Percentiles rank a stretch among this genome's conserved stretches.
phyloP scores from a whole-genome alignment of 2,113 vertebrate species.

The Actenoides lindsayi region DNA sequence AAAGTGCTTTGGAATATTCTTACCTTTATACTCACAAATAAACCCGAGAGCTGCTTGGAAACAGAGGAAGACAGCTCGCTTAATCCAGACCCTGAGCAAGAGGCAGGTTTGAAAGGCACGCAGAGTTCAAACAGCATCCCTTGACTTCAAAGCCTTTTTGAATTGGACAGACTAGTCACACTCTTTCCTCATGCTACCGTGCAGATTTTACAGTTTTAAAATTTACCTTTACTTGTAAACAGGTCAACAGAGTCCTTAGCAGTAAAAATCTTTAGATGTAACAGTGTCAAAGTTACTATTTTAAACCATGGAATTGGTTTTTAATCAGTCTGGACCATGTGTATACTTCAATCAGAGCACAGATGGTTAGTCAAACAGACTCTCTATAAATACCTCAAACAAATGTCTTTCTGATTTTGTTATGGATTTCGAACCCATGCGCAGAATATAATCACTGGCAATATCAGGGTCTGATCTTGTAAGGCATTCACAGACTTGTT shows the following conservation, averaged over 20 bases:
- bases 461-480: not conserved
- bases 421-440: slow-evolving; percentile 31
- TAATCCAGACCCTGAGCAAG: not conserved
- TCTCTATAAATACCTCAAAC: slow-evolving; percentile 66
- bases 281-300: not conserved
- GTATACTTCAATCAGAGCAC: slow-evolving; percentile 49
- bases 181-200: not conserved
- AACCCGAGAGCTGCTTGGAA: not conserved
- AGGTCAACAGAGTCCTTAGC: not conserved
- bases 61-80: not conserved
- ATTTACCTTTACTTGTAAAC: slow-evolving; percentile 1
- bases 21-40: not conserved
- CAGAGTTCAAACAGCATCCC: not conserved
- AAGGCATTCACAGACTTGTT: not conserved
- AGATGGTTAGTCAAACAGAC: slow-evolving; percentile 68
- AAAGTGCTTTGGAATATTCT: not conserved
- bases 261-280: not conserved
- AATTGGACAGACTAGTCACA: not conserved
- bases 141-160: slow-evolving; percentile 30
- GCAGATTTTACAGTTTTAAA: slow-evolving; percentile 1
- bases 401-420: slow-evolving; percentile 63
- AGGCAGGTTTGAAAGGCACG: not conserved
- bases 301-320: not conserved
- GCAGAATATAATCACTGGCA: slow-evolving; percentile 25
- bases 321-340: slow-evolving; percentile 30